phyloP scores from a whole-genome alignment of 2,113 vertebrate genomes.

The Colinus virginianus region DNA sequence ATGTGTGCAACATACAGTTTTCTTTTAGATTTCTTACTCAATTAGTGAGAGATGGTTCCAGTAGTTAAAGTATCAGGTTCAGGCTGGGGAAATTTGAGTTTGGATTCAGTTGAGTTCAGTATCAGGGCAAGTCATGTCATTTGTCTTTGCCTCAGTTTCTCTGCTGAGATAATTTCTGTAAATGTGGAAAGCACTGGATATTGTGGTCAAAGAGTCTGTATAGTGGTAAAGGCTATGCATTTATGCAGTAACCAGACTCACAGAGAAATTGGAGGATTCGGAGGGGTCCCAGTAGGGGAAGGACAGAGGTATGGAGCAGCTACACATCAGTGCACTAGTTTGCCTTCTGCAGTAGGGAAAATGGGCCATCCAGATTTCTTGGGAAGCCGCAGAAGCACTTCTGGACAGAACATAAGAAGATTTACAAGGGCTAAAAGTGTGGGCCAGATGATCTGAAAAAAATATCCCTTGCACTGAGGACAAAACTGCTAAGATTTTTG shows the following conservation, averaged over 20 bases:
- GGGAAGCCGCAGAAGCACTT: background rate
- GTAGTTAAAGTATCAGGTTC: background rate
- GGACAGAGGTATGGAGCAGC: background rate
- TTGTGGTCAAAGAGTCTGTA: fast-evolving
- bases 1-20: background rate
- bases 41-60: slow-evolving; percentile 18
- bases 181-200: background rate
- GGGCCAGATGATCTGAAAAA: background rate
- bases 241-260: background rate
- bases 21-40: slow-evolving; percentile 12
- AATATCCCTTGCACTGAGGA: background rate
- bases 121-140: slow-evolving; percentile 38
- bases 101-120: slow-evolving; percentile 35
- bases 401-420: background rate
- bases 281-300: background rate
- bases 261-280: background rate
- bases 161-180: background rate
- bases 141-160: slow-evolving; percentile 66
- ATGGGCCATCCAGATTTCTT: background rate
- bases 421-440: background rate
- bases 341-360: background rate
- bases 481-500: background rate
- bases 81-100: background rate
- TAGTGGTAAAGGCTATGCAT: background rate
- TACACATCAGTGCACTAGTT: background rate